Conservation (phyloP, 2,797 vertebrate species). For the Melanotaenia parkinsoni region DNA sequence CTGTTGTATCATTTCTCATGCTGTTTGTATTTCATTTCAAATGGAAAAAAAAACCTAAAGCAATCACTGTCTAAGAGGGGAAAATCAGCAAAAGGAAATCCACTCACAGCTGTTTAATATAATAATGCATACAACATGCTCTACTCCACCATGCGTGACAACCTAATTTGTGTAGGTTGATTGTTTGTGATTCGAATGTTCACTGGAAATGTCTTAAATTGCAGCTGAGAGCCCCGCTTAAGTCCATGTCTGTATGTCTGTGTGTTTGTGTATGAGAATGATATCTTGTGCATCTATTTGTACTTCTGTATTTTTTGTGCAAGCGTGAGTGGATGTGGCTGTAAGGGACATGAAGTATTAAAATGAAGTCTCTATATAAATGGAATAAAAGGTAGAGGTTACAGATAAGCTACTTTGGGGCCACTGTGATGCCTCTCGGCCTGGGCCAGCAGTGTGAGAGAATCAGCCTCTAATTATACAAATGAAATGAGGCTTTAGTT, state of each 20-base stretch:
- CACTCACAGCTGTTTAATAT: constrained; percentile 69
- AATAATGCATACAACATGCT: constrained; percentile 56
- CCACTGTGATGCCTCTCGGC: constrained; percentile 23
- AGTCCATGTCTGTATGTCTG: neutral
- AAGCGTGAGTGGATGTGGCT: constrained; percentile 21
- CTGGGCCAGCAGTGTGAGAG: constrained; percentile 33
- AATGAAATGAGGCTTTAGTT: constrained; percentile 52
- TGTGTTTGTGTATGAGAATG: neutral
- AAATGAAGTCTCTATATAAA: constrained; percentile 58
- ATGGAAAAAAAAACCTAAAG: constrained; percentile 12
- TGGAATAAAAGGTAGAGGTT: constrained; percentile 36
- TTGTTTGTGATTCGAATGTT: constrained; percentile 58
- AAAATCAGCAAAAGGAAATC: constrained; percentile 47
- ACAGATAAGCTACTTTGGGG: constrained; percentile 30
- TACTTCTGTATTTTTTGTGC: constrained; percentile 1
- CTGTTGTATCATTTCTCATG: constrained; percentile 26
- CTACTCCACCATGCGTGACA: constrained; percentile 38
- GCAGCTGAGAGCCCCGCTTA: constrained; percentile 16
- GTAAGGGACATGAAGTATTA: constrained; percentile 59
- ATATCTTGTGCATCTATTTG: neutral
- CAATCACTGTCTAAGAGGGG: constrained; percentile 33
- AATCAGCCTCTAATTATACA: constrained; percentile 59
- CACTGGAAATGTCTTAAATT: constrained; percentile 49
- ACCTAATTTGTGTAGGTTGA: constrained; percentile 62
- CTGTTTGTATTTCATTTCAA: constrained; percentile 42